A percentile compares a stretch with the other conserved stretches of the same genome.
These are phyloP conservation scores for Mastigias papua DNA, from an alignment of 30 jellyfish, hydroid and myxozoan species.

Conservation along the genomic window DNA sequence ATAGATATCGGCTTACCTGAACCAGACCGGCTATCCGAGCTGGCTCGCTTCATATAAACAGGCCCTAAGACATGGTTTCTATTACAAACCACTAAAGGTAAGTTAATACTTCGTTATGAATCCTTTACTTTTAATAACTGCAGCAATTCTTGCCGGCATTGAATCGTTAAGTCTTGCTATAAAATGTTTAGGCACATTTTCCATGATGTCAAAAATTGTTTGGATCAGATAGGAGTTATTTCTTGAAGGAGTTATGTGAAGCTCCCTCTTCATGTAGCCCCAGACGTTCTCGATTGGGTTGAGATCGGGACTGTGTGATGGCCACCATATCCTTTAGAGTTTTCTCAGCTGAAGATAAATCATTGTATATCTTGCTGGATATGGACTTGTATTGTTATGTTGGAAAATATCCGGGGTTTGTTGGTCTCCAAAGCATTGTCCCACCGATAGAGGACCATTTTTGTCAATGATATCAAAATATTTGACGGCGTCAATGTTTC, in stretches of 20 bases:
- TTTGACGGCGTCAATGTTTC: conserved; percentile 9
- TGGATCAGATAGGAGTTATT: conserved; percentile 25
- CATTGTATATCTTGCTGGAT: conserved; percentile 48
- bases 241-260: conserved; percentile 6
- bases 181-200: conserved; percentile 28
- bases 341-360: conserved; percentile 13
- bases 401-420: conserved; percentile 21
- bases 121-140: neutral
- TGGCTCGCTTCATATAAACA: too few species aligned
- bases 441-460: conserved; percentile 12
- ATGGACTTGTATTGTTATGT: conserved; percentile 25
- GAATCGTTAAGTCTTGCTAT: conserved; percentile 7
- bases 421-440: conserved; percentile 23
- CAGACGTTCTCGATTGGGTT: conserved; percentile 53
- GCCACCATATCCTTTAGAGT: conserved; percentile 20
- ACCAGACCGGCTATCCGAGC: too few species aligned
- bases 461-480: conserved; percentile 2
- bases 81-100: too few species aligned
- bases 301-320: conserved; percentile 55
- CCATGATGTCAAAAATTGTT: conserved; percentile 27
- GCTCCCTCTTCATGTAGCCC: conserved; percentile 15
- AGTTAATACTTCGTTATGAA: conserved; percentile 1
- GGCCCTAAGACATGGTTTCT: too few species aligned
- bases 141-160: conserved; percentile 19
- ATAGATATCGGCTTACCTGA: too few species aligned